phyloP scores from a whole-genome alignment of 2,113 vertebrate genomes.

The Protobothrops mucrosquamatus region DNA sequence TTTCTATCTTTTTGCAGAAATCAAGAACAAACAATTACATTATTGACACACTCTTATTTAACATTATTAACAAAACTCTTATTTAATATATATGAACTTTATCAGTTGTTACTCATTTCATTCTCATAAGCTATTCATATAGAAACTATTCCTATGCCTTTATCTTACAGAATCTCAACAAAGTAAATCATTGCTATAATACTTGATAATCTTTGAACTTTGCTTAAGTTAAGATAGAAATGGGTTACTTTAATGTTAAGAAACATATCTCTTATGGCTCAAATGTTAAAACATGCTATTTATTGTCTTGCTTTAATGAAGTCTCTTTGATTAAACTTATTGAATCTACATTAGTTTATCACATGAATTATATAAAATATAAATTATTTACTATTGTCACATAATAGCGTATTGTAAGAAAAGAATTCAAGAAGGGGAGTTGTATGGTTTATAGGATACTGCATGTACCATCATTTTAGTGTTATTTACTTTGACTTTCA shows the following conservation, averaged over 20 bases:
- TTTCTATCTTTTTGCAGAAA: neutral
- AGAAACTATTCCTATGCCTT: neutral
- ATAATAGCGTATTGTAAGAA: neutral
- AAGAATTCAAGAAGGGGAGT: neutral
- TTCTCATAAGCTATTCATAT: neutral
- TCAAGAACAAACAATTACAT: neutral
- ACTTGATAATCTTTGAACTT: neutral
- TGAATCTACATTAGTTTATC: neutral
- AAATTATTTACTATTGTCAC: neutral
- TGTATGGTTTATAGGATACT: neutral
- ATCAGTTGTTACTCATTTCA: neutral
- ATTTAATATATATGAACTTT: neutral
- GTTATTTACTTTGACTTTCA: neutral
- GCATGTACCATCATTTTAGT: neutral
- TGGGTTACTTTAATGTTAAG: neutral
- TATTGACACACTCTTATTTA: neutral
- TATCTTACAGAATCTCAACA: neutral
- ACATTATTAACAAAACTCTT: neutral
- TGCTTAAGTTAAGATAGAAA: neutral
- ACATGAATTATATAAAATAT: neutral
- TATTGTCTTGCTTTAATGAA: constrained; percentile 14
- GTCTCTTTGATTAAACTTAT: neutral
- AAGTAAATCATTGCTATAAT: neutral
- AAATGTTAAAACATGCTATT: neutral
- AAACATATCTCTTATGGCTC: neutral